Base-by-base conservation (phyloP, 2,113 vertebrate genomes). In the Etheostoma cragini region DNA sequence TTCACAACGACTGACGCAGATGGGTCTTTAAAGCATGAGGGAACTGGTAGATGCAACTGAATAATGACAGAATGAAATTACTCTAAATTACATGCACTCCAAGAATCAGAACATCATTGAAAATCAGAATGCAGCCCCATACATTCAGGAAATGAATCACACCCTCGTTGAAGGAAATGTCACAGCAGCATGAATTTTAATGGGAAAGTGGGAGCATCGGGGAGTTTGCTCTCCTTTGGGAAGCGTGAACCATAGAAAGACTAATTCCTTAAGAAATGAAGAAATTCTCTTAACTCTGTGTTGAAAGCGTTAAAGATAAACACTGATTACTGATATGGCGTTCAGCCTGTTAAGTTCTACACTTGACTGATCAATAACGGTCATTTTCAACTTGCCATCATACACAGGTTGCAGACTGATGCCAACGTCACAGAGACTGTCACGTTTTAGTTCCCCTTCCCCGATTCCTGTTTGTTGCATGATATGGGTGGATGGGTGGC, bases 1-100 rank as follows among this genome's bases (percentile, higher is more conserved):
- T 91, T 80, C 78, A 91, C 87, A 91, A 91, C 84, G 58, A 80
- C 82, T 87, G 92, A 91, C 70, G 71, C 92, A 89, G 77, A 90
- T 87, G 86, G 87, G 73, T 80, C 77, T 82, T 85, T 85, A 84
- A 90, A 92, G 91, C 89, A 88, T 88, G 90, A 89, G 77, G 82
- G 89, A 91, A 83, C 78, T 60, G 70, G 84, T 64, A 78, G 84
- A 49, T 53, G 89, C 54, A 56, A 83, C 84, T 81, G 68, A 65
- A 80, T 85, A 78, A 86, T 71, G 85, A 86, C 73, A 76, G 72
- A 88, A 89, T 91, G 80, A 84, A 92, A 93, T 89, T 81, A 89
- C 72, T 78, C 49, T 67, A 82, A 88, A 92, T 88, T 78, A 87
- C 91, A 90, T 91, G 85, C 91, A 91, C 79, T 89, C 24, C 24